These are phyloP conservation scores for Drosophila nr. medialis DNA, from an alignment of 2,888 invertebrate genomes.

Conservation along the genomic window DNA sequence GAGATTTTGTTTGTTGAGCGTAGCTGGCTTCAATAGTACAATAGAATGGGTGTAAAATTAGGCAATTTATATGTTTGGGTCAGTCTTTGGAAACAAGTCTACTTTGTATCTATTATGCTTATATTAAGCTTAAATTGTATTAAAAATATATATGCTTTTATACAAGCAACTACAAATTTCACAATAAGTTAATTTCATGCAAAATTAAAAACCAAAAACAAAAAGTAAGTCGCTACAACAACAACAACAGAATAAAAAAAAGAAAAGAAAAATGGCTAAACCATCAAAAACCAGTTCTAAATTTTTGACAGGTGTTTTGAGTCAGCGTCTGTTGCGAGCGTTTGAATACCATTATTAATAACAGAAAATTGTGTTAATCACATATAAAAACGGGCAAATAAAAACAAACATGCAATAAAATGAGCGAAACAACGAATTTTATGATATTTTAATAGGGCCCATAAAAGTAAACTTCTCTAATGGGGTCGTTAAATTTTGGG, in stretches of 20 bases:
- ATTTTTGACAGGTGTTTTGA: slow-evolving; percentile 68
- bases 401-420: slow-evolving; percentile 43
- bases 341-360: slow-evolving; percentile 69
- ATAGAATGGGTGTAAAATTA: slow-evolving; percentile 17
- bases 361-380: slow-evolving; percentile 62
- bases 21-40: background rate
- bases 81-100: background rate
- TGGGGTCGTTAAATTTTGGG: slow-evolving; percentile 51
- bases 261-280: slow-evolving; percentile 21
- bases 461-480: slow-evolving; percentile 50
- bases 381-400: slow-evolving; percentile 37
- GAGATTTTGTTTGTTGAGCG: background rate
- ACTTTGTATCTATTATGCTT: background rate
- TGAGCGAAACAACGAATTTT: slow-evolving; percentile 40
- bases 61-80: background rate
- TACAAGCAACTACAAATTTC: slow-evolving; percentile 17
- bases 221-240: slow-evolving; percentile 12
- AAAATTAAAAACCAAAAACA: slow-evolving; percentile 45
- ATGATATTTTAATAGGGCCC: slow-evolving; percentile 53
- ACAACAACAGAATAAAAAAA: background rate
- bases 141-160: background rate
- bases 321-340: slow-evolving; percentile 19
- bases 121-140: background rate
- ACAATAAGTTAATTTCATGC: slow-evolving; percentile 58
- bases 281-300: slow-evolving; percentile 65